Conservation (phyloP, 30 jellyfish, hydroid and myxozoan genomes). For the Aurelia aurita complex sp. Pacific region DNA sequence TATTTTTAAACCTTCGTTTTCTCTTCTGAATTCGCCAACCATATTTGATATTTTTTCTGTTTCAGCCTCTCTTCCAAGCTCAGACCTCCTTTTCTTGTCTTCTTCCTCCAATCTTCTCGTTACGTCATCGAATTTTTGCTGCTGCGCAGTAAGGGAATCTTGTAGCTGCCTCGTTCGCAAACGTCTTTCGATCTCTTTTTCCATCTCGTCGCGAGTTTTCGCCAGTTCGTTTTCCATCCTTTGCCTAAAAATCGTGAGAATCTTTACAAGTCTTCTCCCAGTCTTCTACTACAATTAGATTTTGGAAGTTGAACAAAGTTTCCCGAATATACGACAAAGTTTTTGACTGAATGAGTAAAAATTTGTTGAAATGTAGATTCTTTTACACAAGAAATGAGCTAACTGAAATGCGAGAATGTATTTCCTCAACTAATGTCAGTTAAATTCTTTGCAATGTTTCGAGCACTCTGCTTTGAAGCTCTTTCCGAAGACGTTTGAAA, state of each 20-base stretch:
- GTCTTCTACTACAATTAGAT: too few relatives aligned
- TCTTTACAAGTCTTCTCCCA: too few relatives aligned
- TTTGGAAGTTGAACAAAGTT: too few relatives aligned
- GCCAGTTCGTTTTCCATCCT: conserved; percentile 82
- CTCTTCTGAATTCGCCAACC: conserved; percentile 72
- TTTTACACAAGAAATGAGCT: too few relatives aligned
- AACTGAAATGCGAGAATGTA: too few relatives aligned
- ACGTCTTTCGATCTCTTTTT: conserved; percentile 86
- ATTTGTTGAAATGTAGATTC: too few relatives aligned
- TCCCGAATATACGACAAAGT: too few relatives aligned
- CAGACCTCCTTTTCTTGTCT: conserved; percentile 63
- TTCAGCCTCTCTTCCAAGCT: conserved; percentile 65
- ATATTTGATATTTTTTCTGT: conserved; percentile 40
- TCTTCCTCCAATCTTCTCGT: conserved; percentile 86
- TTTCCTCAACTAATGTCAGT: too few relatives aligned
- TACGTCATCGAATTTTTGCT: conserved; percentile 80
- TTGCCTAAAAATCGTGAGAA: conserved; percentile 6
- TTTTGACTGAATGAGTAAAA: too few relatives aligned
- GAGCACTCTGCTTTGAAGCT: too few relatives aligned
- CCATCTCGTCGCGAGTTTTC: conserved; percentile 90
- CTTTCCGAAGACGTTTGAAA: too few relatives aligned
- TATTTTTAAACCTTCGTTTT: conserved; percentile 85
- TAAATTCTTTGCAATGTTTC: too few relatives aligned
- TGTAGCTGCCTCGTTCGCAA: conserved; percentile 85
- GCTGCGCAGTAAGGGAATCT: conserved; percentile 85